phyloP scores from a whole-genome alignment of 2,888 invertebrate species.

The Esperia sulphurella region DNA sequence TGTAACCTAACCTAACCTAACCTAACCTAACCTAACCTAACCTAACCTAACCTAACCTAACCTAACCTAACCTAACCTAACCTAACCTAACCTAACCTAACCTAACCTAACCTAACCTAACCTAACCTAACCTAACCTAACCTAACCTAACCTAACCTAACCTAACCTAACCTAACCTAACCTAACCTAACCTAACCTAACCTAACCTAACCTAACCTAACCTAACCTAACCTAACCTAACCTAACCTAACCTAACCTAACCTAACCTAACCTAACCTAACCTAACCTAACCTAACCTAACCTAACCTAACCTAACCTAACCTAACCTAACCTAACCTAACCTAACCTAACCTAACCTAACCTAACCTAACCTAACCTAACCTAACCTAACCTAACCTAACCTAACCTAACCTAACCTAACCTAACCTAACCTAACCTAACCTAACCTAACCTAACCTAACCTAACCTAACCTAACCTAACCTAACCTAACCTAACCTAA shows the following conservation, averaged over 20 bases:
- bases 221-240: conserved; percentile 10
- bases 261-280: conserved; percentile 8
- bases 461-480: conserved; percentile 9
- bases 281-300: conserved; percentile 9
- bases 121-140: conserved; percentile 7
- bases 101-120: conserved; percentile 7
- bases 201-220: conserved; percentile 7
- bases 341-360: conserved; percentile 9
- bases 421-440: conserved; percentile 9
- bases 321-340: conserved; percentile 9
- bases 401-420: conserved; percentile 9
- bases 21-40: conserved; percentile 5
- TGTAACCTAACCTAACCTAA: conserved; percentile 6
- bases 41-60: conserved; percentile 3
- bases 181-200: conserved; percentile 7
- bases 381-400: conserved; percentile 9
- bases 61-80: conserved; percentile 6
- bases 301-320: conserved; percentile 9
- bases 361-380: conserved; percentile 9
- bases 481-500: conserved; percentile 9
- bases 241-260: conserved; percentile 3
- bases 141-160: conserved; percentile 7
- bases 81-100: conserved; percentile 5
- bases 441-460: conserved; percentile 9
- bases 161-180: conserved; percentile 7